Evolutionary conservation across 2,113 vertebrate species (phyloP).

Genomic region (Callipepla californica): DNA sequence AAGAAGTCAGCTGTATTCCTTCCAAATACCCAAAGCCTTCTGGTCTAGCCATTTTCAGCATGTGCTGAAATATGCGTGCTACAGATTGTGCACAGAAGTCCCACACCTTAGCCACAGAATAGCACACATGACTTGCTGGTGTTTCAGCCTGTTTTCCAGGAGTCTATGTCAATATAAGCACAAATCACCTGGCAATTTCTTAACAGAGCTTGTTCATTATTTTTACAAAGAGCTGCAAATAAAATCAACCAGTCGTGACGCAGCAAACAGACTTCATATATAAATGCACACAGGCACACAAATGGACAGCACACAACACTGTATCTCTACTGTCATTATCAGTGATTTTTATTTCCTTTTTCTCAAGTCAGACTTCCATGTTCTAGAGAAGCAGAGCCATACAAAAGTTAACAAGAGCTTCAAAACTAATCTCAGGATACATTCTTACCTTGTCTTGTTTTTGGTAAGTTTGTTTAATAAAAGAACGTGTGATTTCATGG

Average conservation of each 20-base stretch:
- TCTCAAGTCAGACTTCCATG: neutral
- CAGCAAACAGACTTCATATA: neutral
- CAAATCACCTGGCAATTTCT: constrained; percentile 1
- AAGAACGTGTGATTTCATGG: constrained; percentile 97
- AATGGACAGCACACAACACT: neutral
- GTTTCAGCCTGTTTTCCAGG: neutral
- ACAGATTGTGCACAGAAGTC: neutral
- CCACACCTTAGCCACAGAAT: neutral
- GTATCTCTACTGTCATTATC: neutral
- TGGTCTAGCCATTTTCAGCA: neutral
- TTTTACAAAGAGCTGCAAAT: neutral
- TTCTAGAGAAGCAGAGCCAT: neutral
- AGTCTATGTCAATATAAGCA: neutral
- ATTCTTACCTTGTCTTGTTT: constrained; percentile 96
- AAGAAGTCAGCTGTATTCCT: neutral
- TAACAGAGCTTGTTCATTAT: neutral
- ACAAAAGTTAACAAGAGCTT: neutral
- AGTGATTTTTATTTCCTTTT: neutral
- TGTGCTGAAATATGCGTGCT: neutral
- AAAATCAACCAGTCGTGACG: neutral
- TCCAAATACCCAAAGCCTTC: neutral
- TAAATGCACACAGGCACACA: neutral
- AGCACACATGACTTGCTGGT: neutral
- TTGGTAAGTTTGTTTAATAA: constrained; percentile 99
- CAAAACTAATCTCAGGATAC: neutral